Evolutionary conservation across 2,113 vertebrate genomes (phyloP).

Genomic region (Triplophysa dalaica): DNA sequence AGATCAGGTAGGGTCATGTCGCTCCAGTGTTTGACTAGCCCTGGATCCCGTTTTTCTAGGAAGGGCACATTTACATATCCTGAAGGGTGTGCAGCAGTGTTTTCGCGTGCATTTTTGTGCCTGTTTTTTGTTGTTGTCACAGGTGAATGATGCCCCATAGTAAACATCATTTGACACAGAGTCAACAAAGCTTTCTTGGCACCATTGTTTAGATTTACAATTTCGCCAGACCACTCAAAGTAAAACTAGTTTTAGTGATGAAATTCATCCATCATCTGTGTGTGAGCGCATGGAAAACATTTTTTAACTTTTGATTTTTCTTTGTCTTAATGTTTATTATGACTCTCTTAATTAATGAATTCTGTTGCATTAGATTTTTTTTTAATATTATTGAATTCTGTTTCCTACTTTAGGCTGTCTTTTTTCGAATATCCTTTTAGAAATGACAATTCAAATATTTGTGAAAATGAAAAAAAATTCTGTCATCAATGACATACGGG

Average conservation of each 20-base stretch:
- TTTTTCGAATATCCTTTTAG: too few relatives aligned
- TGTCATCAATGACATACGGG: too few relatives aligned
- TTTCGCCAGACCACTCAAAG: neutral
- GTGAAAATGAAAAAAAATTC: too few relatives aligned
- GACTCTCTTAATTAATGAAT: too few relatives aligned
- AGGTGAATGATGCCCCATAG: neutral
- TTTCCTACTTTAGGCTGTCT: too few relatives aligned
- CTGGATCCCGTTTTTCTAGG: constrained; percentile 53
- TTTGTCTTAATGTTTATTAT: too few relatives aligned
- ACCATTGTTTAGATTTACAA: neutral
- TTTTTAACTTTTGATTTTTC: too few relatives aligned
- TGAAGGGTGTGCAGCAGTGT: constrained; percentile 40
- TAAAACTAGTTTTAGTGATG: neutral
- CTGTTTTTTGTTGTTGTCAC: constrained; percentile 2
- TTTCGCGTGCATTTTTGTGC: neutral
- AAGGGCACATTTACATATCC: constrained; percentile 54
- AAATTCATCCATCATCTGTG: neutral
- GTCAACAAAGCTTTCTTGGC: constrained; percentile 12
- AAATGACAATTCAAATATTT: too few relatives aligned
- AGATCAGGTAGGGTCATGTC: constrained; percentile 20
- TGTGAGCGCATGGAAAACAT: too few relatives aligned
- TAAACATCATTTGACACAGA: neutral
- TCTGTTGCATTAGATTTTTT: too few relatives aligned
- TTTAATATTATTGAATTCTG: too few relatives aligned
- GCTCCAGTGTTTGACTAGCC: constrained; percentile 30